Evolutionary conservation across 2,797 vertebrate species (phyloP).

Genomic region (Crenuchus spilurus): DNA sequence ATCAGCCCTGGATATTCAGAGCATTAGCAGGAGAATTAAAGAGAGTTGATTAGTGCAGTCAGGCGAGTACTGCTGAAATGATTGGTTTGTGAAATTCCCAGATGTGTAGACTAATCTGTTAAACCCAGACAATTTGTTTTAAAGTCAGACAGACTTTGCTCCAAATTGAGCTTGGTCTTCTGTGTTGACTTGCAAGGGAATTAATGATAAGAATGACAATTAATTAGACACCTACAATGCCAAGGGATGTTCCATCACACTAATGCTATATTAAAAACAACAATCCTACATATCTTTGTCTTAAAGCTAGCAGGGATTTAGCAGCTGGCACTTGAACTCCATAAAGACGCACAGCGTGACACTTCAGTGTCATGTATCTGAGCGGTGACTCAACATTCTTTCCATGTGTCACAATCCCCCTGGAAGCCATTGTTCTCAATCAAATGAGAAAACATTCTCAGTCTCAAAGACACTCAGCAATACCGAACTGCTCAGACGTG

Average conservation of each 20-base stretch:
- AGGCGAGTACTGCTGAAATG: constrained; percentile 31
- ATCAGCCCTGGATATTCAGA: constrained; percentile 24
- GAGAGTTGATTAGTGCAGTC: constrained; percentile 15
- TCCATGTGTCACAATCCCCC: constrained; percentile 8
- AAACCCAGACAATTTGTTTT: constrained; percentile 43
- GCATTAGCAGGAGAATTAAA: constrained; percentile 29
- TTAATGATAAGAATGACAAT: constrained; percentile 10
- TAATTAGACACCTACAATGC: neutral
- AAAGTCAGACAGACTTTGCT: constrained; percentile 23
- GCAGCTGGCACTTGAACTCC: neutral
- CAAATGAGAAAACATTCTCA: neutral
- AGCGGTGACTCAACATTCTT: constrained; percentile 26
- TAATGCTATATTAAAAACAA: neutral
- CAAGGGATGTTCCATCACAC: neutral
- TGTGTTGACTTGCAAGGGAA: constrained; percentile 20
- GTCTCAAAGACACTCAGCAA: neutral
- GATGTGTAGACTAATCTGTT: constrained; percentile 25
- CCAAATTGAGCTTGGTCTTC: constrained; percentile 21
- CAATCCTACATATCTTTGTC: neutral
- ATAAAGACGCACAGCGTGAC: neutral
- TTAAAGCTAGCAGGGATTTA: neutral
- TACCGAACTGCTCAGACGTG: neutral
- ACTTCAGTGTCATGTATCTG: constrained; percentile 10
- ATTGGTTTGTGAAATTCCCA: constrained; percentile 34
- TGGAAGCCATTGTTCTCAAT: constrained; percentile 8